Evolutionary conservation across 2,888 invertebrate species (phyloP).

Genomic region (Chloromyia formosa): DNA sequence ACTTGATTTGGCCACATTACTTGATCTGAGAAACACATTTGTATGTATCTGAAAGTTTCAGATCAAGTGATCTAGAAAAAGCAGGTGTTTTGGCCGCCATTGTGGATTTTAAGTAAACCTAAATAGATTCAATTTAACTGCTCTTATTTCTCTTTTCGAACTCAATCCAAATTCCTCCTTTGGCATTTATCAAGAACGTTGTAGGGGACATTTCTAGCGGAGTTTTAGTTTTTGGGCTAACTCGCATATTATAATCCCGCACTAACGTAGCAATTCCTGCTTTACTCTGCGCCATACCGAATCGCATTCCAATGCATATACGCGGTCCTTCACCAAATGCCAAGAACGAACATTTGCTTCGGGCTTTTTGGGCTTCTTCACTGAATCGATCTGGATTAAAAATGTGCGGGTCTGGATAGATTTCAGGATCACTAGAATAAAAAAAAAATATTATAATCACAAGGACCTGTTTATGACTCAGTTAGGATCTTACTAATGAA

Average conservation of each 20-base stretch:
- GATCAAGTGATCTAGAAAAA: too few species aligned
- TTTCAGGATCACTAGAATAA: constrained; percentile 46
- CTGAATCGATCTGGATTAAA: constrained; percentile 47
- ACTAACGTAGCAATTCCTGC: constrained; percentile 46
- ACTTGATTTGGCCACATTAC: too few species aligned
- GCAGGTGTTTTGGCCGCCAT: too few species aligned
- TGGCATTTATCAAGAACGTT: constrained; percentile 43
- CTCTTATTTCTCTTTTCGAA: constrained; percentile 37
- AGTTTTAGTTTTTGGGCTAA: constrained; percentile 45
- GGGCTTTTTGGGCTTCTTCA: constrained; percentile 17
- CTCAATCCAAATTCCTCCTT: constrained; percentile 47
- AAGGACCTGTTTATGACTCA: too few species aligned
- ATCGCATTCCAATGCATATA: constrained; percentile 48
- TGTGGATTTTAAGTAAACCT: too few species aligned
- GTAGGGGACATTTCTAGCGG: constrained; percentile 43
- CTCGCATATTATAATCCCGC: constrained; percentile 42
- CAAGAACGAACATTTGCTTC: constrained; percentile 44
- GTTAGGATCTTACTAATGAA: constrained; percentile 28
- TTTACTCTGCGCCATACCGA: constrained; percentile 48
- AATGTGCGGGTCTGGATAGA: constrained; percentile 44
- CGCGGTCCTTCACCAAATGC: constrained; percentile 48
- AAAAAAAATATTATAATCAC: neutral
- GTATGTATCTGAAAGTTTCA: too few species aligned
- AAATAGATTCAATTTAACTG: too few species aligned
- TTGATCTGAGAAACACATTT: too few species aligned